phyloP scores from a whole-genome alignment of 2,113 vertebrate species.

The Apteryx owenii region DNA sequence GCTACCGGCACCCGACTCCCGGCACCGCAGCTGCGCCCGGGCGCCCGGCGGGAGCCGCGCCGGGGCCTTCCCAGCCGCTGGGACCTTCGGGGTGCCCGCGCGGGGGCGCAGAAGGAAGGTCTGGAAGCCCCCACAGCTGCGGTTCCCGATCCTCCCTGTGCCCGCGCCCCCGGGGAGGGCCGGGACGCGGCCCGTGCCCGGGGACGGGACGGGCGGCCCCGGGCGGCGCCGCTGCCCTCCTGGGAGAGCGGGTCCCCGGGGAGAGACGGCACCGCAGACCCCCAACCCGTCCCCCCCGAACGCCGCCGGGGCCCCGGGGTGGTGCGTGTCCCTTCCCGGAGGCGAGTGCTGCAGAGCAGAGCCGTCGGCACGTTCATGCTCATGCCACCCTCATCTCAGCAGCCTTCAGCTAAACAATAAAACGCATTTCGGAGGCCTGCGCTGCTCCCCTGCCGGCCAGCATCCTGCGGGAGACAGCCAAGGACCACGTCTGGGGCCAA shows the following conservation, averaged over 20 bases:
- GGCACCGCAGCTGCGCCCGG: too few species aligned
- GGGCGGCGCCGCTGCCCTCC: accelerated
- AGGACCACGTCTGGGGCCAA: not conserved
- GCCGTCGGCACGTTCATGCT: not conserved
- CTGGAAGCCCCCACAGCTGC: not conserved
- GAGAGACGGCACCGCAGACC: not conserved
- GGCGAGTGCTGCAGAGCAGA: not conserved
- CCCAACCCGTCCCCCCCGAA: not conserved
- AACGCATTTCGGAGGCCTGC: not conserved
- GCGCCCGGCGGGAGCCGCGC: too few species aligned
- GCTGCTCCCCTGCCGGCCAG: not conserved
- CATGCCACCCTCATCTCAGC: not conserved
- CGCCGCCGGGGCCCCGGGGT: not conserved
- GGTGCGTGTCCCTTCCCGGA: not conserved
- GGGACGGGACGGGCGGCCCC: not conserved
- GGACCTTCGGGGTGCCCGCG: not conserved
- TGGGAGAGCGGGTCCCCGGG: not conserved
- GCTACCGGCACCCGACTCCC: too few species aligned
- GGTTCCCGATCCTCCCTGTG: too few species aligned
- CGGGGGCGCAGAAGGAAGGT: accelerated
- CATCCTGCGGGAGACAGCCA: not conserved
- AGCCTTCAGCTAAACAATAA: not conserved
- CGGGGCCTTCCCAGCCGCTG: too few species aligned
- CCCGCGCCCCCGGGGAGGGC: too few species aligned
- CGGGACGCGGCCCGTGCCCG: accelerated